Evolutionary conservation across 2,797 vertebrate genomes (phyloP).

Genomic region (Eospalax fontanierii): DNA sequence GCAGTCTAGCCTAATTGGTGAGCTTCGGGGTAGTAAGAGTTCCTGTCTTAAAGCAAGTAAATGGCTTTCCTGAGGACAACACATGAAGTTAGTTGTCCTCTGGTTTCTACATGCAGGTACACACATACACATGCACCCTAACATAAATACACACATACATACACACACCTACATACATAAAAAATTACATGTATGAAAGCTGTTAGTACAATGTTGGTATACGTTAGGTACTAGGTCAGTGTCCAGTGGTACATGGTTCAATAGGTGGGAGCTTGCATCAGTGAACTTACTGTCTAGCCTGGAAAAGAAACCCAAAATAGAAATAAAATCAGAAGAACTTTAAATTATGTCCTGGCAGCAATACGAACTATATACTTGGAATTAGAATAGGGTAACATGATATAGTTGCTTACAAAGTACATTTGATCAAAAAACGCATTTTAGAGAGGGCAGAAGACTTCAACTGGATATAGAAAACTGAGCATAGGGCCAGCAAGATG

Average conservation of each 20-base stretch:
- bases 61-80: background rate
- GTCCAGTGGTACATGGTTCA: background rate
- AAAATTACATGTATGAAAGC: background rate
- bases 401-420: background rate
- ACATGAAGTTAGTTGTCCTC: background rate
- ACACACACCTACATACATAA: background rate
- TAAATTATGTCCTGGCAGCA: background rate
- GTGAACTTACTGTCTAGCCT: background rate
- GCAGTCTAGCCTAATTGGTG: background rate
- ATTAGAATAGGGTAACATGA: background rate
- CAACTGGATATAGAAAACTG: background rate
- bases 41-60: background rate
- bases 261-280: background rate
- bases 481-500: background rate
- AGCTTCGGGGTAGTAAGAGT: background rate
- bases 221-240: background rate
- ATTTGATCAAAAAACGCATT: background rate
- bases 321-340: background rate
- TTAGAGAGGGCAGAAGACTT: background rate
- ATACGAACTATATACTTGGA: background rate
- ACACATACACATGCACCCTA: background rate
- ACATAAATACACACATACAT: no score
- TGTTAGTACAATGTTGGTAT: background rate
- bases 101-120: background rate
- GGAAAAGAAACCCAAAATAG: constrained; percentile 8